These are phyloP conservation scores for Epizoanthus ramosus DNA, from an alignment of 92 coral and sea anemone species.

Conservation along the genomic window DNA sequence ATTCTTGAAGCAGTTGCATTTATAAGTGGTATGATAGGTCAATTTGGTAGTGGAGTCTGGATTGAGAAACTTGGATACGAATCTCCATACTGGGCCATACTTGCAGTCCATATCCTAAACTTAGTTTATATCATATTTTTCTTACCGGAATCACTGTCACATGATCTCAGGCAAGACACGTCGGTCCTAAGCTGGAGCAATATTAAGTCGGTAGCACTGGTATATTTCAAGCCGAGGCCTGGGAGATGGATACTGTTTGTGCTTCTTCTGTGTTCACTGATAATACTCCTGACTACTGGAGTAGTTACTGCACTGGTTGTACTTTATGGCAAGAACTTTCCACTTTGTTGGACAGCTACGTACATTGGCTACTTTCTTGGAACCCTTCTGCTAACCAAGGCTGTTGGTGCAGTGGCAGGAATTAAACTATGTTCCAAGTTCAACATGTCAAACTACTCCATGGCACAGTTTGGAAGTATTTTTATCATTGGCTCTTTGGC, in stretches of 20 bases:
- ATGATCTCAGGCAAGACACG: conserved; percentile 33
- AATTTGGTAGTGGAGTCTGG: conserved; percentile 87
- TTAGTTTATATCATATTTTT: conserved; percentile 69
- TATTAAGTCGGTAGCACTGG: conserved; percentile 64
- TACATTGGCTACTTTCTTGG: conserved; percentile 83
- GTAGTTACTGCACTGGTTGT: conserved; percentile 72
- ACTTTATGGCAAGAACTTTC: conserved; percentile 72
- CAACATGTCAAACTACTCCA: conserved; percentile 70
- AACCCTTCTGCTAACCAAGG: conserved; percentile 68
- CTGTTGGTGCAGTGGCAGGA: conserved; percentile 87
- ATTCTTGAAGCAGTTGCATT: conserved; percentile 89
- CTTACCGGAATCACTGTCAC: conserved; percentile 82
- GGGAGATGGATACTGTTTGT: conserved; percentile 78
- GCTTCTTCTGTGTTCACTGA: conserved; percentile 56
- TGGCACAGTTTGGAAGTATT: conserved; percentile 75
- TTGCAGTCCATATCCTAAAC: conserved; percentile 64
- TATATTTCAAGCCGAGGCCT: conserved; percentile 63
- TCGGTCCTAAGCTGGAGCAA: conserved; percentile 48
- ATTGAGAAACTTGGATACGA: conserved; percentile 70
- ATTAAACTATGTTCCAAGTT: conserved; percentile 70
- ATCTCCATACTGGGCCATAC: conserved; percentile 79
- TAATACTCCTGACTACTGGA: conserved; percentile 61
- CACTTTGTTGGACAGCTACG: conserved; percentile 85
- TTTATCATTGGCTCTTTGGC: conserved; percentile 71
- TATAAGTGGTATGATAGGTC: conserved; percentile 80